These are phyloP conservation scores for Echiichthys vipera DNA, from an alignment of 2,797 vertebrate genomes.

Conservation along the genomic window DNA sequence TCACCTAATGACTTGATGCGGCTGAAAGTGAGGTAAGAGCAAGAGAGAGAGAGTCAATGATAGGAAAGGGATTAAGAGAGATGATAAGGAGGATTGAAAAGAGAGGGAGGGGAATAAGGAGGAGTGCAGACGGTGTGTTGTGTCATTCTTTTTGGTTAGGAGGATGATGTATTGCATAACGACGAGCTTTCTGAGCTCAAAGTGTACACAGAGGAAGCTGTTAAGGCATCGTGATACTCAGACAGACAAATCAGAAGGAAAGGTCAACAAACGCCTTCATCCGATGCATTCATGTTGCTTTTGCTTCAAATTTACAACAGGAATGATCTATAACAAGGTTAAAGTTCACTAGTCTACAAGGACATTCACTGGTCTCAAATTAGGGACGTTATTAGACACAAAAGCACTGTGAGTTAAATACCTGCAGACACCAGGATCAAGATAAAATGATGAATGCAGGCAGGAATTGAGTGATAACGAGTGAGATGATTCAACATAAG, in stretches of 20 bases:
- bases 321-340: background rate
- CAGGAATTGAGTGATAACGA: background rate
- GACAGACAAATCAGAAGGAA: background rate
- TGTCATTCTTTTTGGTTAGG: constrained; percentile 20
- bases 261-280: background rate
- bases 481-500: background rate
- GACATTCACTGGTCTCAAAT: too few species aligned
- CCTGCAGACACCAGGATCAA: background rate
- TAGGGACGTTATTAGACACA: background rate
- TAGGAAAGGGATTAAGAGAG: constrained; percentile 29
- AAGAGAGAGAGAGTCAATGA: constrained; percentile 5
- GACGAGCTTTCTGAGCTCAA: constrained; percentile 30
- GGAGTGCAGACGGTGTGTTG: constrained; percentile 19
- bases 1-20: constrained; percentile 30
- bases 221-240: constrained; percentile 2
- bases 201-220: constrained; percentile 16
- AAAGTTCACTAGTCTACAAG: too few species aligned
- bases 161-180: constrained; percentile 37
- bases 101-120: background rate
- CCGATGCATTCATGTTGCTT: background rate
- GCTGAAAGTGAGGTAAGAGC: constrained; percentile 25
- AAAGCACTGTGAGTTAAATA: background rate
- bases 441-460: background rate
- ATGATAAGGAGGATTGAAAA: background rate
- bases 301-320: background rate